Conservation (phyloP, 2,797 vertebrate species). For the Anisognathus igniventris region DNA sequence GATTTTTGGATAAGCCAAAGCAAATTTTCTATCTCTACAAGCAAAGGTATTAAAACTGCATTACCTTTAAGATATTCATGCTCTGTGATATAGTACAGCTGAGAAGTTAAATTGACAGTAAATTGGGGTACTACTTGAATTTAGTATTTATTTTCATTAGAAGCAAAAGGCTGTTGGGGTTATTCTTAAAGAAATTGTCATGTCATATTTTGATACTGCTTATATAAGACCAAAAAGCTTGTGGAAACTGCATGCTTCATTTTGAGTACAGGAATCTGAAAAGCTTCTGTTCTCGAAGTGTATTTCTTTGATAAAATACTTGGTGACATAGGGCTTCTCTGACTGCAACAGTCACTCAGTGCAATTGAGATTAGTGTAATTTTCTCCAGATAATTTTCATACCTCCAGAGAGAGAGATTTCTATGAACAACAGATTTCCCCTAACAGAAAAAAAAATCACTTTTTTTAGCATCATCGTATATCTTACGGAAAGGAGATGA, state of each 20-base stretch:
- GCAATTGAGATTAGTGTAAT: neutral
- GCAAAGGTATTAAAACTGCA: neutral
- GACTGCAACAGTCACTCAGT: neutral
- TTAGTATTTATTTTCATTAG: neutral
- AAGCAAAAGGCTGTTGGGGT: neutral
- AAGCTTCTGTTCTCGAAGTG: neutral
- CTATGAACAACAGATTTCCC: neutral
- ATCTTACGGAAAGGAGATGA: rapidly evolving
- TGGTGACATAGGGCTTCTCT: neutral
- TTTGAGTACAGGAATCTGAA: neutral
- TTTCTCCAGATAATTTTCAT: neutral
- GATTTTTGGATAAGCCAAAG: neutral
- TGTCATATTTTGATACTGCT: neutral
- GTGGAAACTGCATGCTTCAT: neutral
- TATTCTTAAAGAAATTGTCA: neutral
- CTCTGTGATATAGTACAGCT: neutral
- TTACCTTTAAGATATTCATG: neutral
- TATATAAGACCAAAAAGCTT: neutral
- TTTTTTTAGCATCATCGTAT: neutral
- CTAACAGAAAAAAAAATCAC: neutral
- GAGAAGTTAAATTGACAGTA: neutral
- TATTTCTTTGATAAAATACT: neutral
- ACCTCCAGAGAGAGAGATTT: neutral
- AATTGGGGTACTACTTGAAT: neutral
- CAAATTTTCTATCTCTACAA: neutral